Percentiles rank a stretch among this genome's conserved stretches.
Evolutionary conservation across 2,888 invertebrate genomes (phyloP).

Genomic region (Griposia aprilina): DNA sequence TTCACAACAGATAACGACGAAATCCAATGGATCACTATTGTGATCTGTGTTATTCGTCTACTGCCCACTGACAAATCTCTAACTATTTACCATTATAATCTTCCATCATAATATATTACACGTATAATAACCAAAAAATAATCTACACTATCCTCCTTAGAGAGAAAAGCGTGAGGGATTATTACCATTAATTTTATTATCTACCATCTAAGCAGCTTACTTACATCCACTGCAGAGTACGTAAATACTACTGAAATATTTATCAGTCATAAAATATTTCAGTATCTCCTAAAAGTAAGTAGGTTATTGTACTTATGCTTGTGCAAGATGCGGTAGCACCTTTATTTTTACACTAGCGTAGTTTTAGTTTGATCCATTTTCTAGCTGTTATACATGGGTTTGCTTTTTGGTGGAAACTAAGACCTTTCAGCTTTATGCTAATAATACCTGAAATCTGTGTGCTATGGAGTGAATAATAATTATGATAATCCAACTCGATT

Average conservation of each 20-base stretch:
- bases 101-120: constrained; percentile 3
- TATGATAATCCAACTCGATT: neutral
- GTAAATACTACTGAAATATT: constrained; percentile 60
- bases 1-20: constrained; percentile 3
- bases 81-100: constrained; percentile 13
- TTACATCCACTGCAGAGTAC: constrained; percentile 39
- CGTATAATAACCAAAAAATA: constrained; percentile 34
- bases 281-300: constrained; percentile 54
- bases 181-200: constrained; percentile 59
- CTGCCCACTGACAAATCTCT: neutral
- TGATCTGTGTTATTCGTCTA: neutral
- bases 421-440: neutral
- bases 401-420: constrained; percentile 15
- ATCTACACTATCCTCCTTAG: constrained; percentile 23
- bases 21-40: constrained; percentile 9
- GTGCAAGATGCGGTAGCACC: constrained; percentile 31
- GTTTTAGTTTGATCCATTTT: constrained; percentile 25
- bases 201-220: constrained; percentile 58
- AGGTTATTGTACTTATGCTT: constrained; percentile 46
- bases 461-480: neutral
- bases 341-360: constrained; percentile 32
- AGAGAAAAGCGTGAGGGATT: constrained; percentile 47
- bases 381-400: constrained; percentile 17
- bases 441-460: neutral
- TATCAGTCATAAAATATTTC: constrained; percentile 63